Evolutionary conservation across 2,113 vertebrate species (phyloP), one percentile per base, ranked within the genome.

Genomic region (Hemichromis elongatus): DNA sequence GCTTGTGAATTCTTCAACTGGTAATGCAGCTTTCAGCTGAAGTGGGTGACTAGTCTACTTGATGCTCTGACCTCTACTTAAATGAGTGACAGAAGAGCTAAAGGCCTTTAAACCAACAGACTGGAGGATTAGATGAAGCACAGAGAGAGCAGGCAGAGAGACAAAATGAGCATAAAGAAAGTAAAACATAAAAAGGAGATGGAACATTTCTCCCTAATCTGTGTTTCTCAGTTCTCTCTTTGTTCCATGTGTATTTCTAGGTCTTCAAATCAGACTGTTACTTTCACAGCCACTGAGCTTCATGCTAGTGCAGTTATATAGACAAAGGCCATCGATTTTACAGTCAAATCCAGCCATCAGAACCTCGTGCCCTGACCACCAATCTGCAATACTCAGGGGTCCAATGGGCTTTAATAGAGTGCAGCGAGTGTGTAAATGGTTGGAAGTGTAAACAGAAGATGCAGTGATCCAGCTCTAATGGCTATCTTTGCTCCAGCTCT

Each of bases 291-390:
- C 18, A 33, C 26, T 52, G 45, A n/a, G 33, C 70, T 4, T 52
- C 70, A n/a, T 13, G 70, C 70, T 75, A n/a, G 70, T 75, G 70
- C 42, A 33, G 70, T 52, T 75, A 75, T 52, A 75, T 5, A 75
- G 70, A 81, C 85, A 84, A 85, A 92, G 80, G 66, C 79, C 83
- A 94, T 91, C 24, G 88, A 94, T 91, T 93, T 93, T 89, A 86
- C 84, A 90, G 90, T 90, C 80, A 80, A 37, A 70, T 73, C 86
- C 35, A 66, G 86, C 85, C 84, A 80, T 86, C 84, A 91, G 70
- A 88, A 85, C 89, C 90, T 18, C 53, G 42, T 53, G 81, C 77
- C 68, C 78, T 40, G 24, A 52, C 80, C 92, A 73, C 70, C 73
- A 9, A 88, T 89, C 87, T 86, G 86, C 40, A 80, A 80, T 85